Evolutionary conservation across 2,113 vertebrate genomes (phyloP).

Genomic region (Colius striatus): DNA sequence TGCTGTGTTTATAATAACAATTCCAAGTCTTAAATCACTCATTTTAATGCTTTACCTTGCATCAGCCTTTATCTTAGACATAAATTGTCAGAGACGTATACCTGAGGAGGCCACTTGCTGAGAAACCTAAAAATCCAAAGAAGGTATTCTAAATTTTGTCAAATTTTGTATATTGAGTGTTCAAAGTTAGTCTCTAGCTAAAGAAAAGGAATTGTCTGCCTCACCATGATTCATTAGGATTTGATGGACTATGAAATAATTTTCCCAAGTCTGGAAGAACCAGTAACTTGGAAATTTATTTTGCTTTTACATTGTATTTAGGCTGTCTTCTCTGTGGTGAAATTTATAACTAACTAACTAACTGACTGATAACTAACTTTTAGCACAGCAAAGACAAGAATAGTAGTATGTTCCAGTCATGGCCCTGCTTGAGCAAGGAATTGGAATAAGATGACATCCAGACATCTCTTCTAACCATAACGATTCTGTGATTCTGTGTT

Average conservation of each 20-base stretch:
- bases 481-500: neutral
- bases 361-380: neutral
- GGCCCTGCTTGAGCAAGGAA: neutral
- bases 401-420: neutral
- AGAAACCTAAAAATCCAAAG: neutral
- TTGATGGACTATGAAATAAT: neutral
- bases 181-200: neutral
- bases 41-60: neutral
- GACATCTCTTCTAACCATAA: neutral
- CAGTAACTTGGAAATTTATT: neutral
- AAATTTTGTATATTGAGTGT: neutral
- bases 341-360: neutral
- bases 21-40: neutral
- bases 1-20: neutral
- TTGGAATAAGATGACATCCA: neutral
- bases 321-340: neutral
- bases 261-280: neutral
- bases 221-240: neutral
- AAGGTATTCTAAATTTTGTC: neutral
- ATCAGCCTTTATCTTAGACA: neutral
- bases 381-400: neutral
- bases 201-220: neutral
- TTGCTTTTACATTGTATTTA: neutral
- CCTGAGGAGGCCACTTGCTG: accelerated
- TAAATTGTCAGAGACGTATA: accelerated